These are phyloP conservation scores for Nematopogon swammerdamellus DNA, from an alignment of 2,888 invertebrate genomes.

Conservation along the genomic window DNA sequence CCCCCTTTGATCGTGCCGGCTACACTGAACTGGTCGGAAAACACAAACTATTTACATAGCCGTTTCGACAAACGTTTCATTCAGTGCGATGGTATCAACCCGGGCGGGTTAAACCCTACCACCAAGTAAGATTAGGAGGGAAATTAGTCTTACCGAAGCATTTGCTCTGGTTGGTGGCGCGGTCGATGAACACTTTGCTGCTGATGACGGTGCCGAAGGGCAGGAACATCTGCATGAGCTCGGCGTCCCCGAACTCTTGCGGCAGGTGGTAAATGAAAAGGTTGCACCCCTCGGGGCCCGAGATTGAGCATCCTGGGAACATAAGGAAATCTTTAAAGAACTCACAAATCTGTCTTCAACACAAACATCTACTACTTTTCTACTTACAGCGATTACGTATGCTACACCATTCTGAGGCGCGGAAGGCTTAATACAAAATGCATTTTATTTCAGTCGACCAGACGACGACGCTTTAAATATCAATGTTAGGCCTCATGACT, in stretches of 20 bases:
- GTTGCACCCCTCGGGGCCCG: constrained; percentile 99
- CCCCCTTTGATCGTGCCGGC: too few relatives aligned
- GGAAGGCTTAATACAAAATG: too few relatives aligned
- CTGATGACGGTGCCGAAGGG: constrained; percentile 99
- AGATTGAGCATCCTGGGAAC: constrained; percentile 89
- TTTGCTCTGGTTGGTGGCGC: constrained; percentile 99
- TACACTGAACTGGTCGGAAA: too few relatives aligned
- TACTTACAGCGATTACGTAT: not conserved
- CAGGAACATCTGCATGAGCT: constrained; percentile 99
- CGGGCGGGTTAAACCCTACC: too few relatives aligned
- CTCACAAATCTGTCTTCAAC: constrained; percentile 52
- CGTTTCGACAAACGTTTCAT: too few relatives aligned
- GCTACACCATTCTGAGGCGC: too few relatives aligned
- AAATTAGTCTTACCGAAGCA: constrained; percentile 97
- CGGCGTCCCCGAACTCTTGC: constrained; percentile 98
- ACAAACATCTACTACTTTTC: constrained; percentile 16
- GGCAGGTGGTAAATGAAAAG: constrained; percentile 99
- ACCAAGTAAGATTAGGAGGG: too few relatives aligned
- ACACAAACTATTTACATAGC: too few relatives aligned
- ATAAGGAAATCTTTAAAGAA: constrained; percentile 68
- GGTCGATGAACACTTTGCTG: constrained; percentile 99
- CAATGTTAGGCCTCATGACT: too few relatives aligned
- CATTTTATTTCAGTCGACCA: too few relatives aligned
- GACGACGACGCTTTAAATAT: too few relatives aligned
- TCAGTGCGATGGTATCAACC: too few relatives aligned